Base-by-base conservation (phyloP, 2,797 vertebrate genomes). In the Catharus ustulatus region DNA sequence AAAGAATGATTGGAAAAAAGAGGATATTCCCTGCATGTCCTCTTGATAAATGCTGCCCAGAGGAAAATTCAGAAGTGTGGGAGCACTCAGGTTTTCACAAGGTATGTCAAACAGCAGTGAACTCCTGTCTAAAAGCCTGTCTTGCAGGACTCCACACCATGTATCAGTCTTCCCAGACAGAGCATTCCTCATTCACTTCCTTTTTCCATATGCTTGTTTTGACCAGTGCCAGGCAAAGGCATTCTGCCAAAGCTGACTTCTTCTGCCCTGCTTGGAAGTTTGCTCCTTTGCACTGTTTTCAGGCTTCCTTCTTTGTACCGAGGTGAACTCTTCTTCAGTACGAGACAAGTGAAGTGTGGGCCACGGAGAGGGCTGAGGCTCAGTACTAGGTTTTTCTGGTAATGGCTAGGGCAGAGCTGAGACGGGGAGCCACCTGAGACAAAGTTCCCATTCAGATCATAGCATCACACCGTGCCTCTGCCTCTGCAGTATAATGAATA, bases 161-260 rank as follows among this genome's bases (percentile, higher is more conserved):
- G 67, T 49, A 58, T 48, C 1, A 4, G 24, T 73, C 38, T 63
- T 86, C 32, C 55, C 57, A 93, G 84, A 74, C 61, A 83, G 59
- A 78, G 46, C 62, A 63, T 67, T 88, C 66, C 27, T 90, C 84
- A 74, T 74, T 84, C 81, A 49, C 52, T 84, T 93, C 17, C 64
- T 46, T 82, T 57, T 84, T 67, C 86, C 88, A 66, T 84, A 86
- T 82, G 88, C 68, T 94, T 82, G 32, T 79, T 94, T 94, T 76
- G 77, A 84, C 62, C 6, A 3, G 16, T 54, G 85, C 83, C 91
- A 86, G 83, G 83, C 23, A 76, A 84, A 20, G 76, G 80, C 74
- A 52, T 36, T 48, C 51, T 67, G 88, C 83, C 88, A 95, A 94
- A 91, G 36, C 26, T 66, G 46, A 15, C 71, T 72, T 93, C 68